Percentiles rank a stretch among this genome's conserved stretches.
These are phyloP conservation scores for Plecturocebus donacophilus DNA, from an alignment of 2,113 vertebrate genomes.

Conservation along the genomic window DNA sequence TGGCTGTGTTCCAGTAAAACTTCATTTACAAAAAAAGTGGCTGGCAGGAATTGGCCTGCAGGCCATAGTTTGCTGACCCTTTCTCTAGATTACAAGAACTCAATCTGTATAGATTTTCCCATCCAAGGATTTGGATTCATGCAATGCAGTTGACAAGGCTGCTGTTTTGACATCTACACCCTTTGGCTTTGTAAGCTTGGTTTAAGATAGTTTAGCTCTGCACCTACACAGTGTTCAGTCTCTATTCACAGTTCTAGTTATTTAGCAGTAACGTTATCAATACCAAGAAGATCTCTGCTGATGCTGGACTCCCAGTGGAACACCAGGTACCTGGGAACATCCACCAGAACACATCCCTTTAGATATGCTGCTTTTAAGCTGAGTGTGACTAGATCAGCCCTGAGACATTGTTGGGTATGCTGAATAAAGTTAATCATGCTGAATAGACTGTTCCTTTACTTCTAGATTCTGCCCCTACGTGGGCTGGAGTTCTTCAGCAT, in stretches of 20 bases:
- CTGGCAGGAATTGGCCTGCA: background rate
- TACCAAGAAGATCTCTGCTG: background rate
- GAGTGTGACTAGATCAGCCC: background rate
- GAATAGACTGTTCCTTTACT: constrained; percentile 46
- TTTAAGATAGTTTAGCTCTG: background rate
- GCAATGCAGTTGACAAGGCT: background rate
- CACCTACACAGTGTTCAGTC: background rate
- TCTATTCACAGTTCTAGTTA: background rate
- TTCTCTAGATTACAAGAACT: background rate
- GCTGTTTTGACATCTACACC: background rate
- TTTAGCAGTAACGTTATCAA: constrained; percentile 32
- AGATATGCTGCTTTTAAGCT: background rate
- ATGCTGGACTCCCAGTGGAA: background rate
- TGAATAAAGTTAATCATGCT: constrained; percentile 34
- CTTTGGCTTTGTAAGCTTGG: background rate
- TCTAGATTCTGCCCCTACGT: constrained; percentile 39
- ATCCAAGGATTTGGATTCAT: background rate
- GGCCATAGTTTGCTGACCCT: background rate
- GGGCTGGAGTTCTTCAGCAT: constrained; percentile 56
- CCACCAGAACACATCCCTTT: background rate
- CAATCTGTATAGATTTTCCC: background rate
- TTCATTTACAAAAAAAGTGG: background rate
- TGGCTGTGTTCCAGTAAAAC: background rate
- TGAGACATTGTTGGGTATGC: background rate
- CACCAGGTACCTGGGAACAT: background rate